Evolutionary conservation across 2,113 vertebrate species (phyloP), one percentile per base, ranked within the genome.

Genomic region (Cygnus atratus): DNA sequence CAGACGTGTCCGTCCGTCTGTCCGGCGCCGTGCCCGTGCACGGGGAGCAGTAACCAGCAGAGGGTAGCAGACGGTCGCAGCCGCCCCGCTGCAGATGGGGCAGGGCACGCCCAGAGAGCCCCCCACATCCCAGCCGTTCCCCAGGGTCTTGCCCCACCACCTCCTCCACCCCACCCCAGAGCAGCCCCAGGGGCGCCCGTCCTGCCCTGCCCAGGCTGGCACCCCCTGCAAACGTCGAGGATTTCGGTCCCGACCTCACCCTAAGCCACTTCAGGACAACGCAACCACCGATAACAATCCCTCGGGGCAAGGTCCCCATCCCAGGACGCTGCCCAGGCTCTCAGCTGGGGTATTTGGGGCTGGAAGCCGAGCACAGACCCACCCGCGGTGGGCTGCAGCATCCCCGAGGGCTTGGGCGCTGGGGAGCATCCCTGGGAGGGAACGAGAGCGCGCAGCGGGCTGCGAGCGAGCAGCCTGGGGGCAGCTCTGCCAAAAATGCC

Each of bases 51-150:
- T 52, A 76, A 48, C 83, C 95, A 95, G 90, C 90, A 94, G 93
- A 95, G 92, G 84, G 88, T 58, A 83, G 93, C 93, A 95, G 76
- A 86, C 7, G 58, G 75, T 41, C 14, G 0, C 79, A 82, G 82
- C 48, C 5, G 0, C 63, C 43, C 57, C 4, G 2, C 46, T n/a
- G 78, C 66, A 55, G 26, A 19, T 67, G 3, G 1, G 78, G 29
- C 73, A 67, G 44, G 21, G 39, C 25, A 28, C 55, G 28, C 25
- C 37, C 68, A 6, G 6, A 92, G 74, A n/a, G 3, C 33, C 33
- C 54, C 58, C 17, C 8, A 15, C 4, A 58, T 43, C 35, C 57
- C 77, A 61, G 11, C 3, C 0, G 2, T 13, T 62, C 77, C 62
- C 44, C 50, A 31, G 29, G 35, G 11, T 55, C 10, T 15, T 43